A percentile compares a stretch with the other conserved stretches of the same genome.
These are phyloP conservation scores for Cerastis leucographa DNA, from an alignment of 2,888 invertebrate species.

Conservation along the genomic window DNA sequence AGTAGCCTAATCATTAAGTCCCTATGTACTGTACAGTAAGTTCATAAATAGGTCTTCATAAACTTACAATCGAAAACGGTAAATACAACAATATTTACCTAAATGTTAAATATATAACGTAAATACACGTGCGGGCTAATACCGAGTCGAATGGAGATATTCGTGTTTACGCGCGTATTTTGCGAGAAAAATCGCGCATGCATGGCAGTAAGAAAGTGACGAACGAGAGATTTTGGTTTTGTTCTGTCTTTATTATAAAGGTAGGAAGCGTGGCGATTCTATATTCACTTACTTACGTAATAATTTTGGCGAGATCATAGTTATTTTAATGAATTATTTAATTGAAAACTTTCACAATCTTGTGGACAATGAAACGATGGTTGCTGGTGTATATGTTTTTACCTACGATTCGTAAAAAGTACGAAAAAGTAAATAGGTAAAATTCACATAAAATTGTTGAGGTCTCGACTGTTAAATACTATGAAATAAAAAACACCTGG, in stretches of 20 bases:
- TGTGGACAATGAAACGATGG: background rate
- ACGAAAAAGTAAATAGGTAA: background rate
- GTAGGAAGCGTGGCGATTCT: conserved; percentile 16
- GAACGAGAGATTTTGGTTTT: background rate
- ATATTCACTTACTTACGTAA: conserved; percentile 13
- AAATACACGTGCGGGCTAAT: conserved; percentile 62
- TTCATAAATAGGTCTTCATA: background rate
- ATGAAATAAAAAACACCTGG: background rate
- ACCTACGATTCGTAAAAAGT: background rate
- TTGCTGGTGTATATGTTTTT: background rate
- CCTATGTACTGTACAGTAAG: no score
- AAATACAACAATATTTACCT: conserved; percentile 12
- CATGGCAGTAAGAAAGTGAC: conserved; percentile 72
- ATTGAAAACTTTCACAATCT: conserved; percentile 19
- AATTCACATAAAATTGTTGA: background rate
- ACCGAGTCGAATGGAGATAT: conserved; percentile 76
- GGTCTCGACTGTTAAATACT: background rate
- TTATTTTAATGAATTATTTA: background rate
- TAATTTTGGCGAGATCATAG: background rate
- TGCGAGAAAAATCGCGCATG: conserved; percentile 70
- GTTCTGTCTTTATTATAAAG: conserved; percentile 17
- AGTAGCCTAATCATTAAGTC: no score
- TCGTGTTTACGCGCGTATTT: conserved; percentile 82
- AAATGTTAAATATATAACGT: conserved; percentile 18
- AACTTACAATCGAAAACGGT: background rate